Base-by-base conservation (phyloP, 2,113 vertebrate species). In the Sprattus sprattus region DNA sequence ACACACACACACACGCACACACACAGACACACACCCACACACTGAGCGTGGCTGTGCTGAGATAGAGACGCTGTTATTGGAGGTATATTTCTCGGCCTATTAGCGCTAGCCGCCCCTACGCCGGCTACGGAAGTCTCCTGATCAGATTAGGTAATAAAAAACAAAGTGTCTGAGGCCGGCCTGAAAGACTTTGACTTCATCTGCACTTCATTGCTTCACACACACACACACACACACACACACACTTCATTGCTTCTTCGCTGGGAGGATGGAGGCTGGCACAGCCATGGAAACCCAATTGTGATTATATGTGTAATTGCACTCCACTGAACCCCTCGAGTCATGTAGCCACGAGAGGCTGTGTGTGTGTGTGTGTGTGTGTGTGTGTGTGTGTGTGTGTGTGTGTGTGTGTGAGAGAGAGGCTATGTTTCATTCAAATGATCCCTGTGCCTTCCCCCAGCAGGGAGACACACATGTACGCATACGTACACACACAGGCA, bases 231-330 rank as follows among this genome's bases (percentile, higher is more conserved):
- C n/a, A n/a, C n/a, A n/a, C n/a, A n/a, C n/a, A n/a, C n/a, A n/a
- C n/a, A n/a, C 96, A 96, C 96, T 97, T 96, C 91, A 96, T 96
- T 96, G 94, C 57, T 82, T 96, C 94, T 92, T 94, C 90, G 94
- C 93, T 95, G 94, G 94, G 93, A 94, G 93, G 93, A 92, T 92
- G 90, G 91, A 92, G 94, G 96, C 94, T 93, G 95, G 95, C 95
- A 96, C 20, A 64, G 89, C 95, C 94, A 95, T 94, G 94, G 95
- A 95, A 98, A 98, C 96, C 95, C 92, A 95, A 97, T 97, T 97
- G 96, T 94, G 96, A 95, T 96, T 95, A 96, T 94, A 94, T 92
- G 95, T 96, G 96, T 97, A 98, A 99, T 97, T 97, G 96, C 96
- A 97, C 96, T 94, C 95, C 94, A 91, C 25, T 52, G 89, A 90